Percentiles rank a stretch among this genome's conserved stretches.
These are phyloP conservation scores for Ypsolopha sequella DNA, from an alignment of 2,888 invertebrate species.

Conservation along the genomic window DNA sequence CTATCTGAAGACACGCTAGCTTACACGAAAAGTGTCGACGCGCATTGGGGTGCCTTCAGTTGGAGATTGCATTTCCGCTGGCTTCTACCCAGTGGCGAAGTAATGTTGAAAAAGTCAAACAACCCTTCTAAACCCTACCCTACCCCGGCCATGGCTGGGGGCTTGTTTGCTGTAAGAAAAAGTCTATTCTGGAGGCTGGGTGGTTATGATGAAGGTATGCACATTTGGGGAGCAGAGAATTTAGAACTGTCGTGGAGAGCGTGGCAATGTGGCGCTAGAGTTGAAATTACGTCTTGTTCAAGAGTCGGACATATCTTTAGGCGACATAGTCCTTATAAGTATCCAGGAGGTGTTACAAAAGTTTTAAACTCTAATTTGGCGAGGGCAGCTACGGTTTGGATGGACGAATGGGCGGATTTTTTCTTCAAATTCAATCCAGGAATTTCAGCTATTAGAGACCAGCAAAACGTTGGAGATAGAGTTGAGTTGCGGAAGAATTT, in stretches of 20 bases:
- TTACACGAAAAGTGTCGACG: slow-evolving; percentile 93
- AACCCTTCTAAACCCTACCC: slow-evolving; percentile 78
- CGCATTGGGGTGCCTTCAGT: slow-evolving; percentile 98
- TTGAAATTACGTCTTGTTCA: slow-evolving; percentile 93
- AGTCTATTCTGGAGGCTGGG: slow-evolving; percentile 91
- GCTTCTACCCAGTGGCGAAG: slow-evolving; percentile 80
- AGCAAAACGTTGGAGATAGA: slow-evolving; percentile 75
- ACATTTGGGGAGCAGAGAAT: slow-evolving; percentile 99
- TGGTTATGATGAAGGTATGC: slow-evolving; percentile 78
- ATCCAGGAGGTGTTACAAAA: slow-evolving; percentile 91
- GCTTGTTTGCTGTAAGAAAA: slow-evolving; percentile 89
- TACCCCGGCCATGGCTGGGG: slow-evolving; percentile 95
- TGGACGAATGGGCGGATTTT: slow-evolving; percentile 97
- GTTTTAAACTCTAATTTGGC: slow-evolving; percentile 93
- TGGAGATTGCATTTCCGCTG: slow-evolving; percentile 96
- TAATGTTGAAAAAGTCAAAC: slow-evolving; percentile 72
- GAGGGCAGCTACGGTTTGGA: slow-evolving; percentile 95
- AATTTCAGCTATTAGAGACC: slow-evolving; percentile 67
- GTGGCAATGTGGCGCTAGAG: slow-evolving; percentile 94
- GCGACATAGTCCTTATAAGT: slow-evolving; percentile 94
- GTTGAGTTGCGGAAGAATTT: slow-evolving; percentile 77
- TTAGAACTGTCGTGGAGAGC: slow-evolving; percentile 96
- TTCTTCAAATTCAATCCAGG: slow-evolving; percentile 88
- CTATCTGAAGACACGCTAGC: slow-evolving; percentile 97
- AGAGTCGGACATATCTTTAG: slow-evolving; percentile 95